Percentiles rank a stretch among this genome's conserved stretches.
Evolutionary conservation across 2,797 vertebrate species (phyloP).

Genomic region (Oreochromis grahami): DNA sequence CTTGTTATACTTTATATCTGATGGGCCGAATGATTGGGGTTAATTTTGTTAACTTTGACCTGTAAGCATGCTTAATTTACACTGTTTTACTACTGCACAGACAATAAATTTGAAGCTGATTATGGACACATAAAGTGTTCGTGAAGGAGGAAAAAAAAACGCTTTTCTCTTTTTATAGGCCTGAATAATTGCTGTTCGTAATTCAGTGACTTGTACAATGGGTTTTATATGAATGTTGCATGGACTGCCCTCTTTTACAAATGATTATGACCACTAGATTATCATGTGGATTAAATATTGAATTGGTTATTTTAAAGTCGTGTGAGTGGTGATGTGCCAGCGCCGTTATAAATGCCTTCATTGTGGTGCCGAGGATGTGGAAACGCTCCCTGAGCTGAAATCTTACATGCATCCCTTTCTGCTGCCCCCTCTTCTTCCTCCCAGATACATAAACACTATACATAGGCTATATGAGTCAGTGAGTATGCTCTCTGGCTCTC

Average conservation of each 20-base stretch:
- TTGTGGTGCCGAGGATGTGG: slow-evolving; percentile 14
- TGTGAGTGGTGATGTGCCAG: slow-evolving; percentile 44
- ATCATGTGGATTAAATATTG: slow-evolving; percentile 49
- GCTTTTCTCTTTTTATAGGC: neutral
- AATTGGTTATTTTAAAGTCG: slow-evolving; percentile 33
- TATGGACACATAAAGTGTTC: neutral
- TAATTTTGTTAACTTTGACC: neutral
- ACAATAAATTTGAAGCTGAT: neutral
- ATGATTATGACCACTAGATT: slow-evolving; percentile 16
- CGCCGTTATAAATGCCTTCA: slow-evolving; percentile 18
- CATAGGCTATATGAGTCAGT: slow-evolving; percentile 66
- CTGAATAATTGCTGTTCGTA: slow-evolving; percentile 8
- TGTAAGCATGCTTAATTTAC: neutral
- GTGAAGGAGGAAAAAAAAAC: neutral
- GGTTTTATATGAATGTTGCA: slow-evolving; percentile 31
- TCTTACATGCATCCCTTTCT: slow-evolving; percentile 68
- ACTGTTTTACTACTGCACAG: neutral
- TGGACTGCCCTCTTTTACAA: neutral
- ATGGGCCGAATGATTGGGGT: neutral
- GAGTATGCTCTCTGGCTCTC: slow-evolving; percentile 51
- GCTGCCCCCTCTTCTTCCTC: slow-evolving; percentile 26
- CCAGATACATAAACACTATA: slow-evolving; percentile 38
- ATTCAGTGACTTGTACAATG: slow-evolving; percentile 9
- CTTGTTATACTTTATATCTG: neutral
- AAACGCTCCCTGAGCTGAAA: slow-evolving; percentile 44